Base-by-base conservation (phyloP, 2,888 invertebrate species). In the Electrophaes corylata region DNA sequence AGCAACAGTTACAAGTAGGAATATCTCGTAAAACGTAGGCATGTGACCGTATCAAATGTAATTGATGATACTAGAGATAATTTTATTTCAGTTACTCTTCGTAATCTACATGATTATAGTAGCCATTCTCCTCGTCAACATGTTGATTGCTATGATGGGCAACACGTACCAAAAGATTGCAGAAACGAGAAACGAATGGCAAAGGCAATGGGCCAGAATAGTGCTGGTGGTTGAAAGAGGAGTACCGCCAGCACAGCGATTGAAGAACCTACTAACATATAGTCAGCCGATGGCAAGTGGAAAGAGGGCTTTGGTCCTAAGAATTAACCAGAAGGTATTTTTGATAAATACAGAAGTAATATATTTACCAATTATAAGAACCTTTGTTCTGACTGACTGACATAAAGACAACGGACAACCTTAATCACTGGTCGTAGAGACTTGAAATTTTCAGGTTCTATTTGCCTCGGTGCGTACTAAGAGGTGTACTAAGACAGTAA, bases 141-240 rank as follows among this genome's bases (percentile, higher is more conserved):
- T 99, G 98, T 93, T 99, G 86, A 99, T 99, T 76, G 99, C 99
- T 64, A 99, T 99, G 99, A 99, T 99, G 99, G 99, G 99, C 0
- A 99, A 99, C 85, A 99, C 99, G 2, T 99, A 99, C 82, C 98
- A 98, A 84, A 97, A 98, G 90, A 98, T 99, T 70, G 98, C 98
- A 0, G 98, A 98, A 87, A 98, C 98, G 0, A 94, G 97, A 68
- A 99, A 99, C 82, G 99, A 99, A 85, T 99, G 99, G 98, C 98
- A 99, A 85, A 92, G 99, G 77, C 93, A 99, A 94, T 99, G 99
- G 99, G 99, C 99, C 0, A 93, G 99, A 67, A 99, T 99, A 62
- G 99, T 99, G 31, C 91, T 99, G 64, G 98, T 99, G 33, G 97
- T 99, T 18, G 99, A 99, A 83, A 93, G 99, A 83, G 98, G 98